Conservation (phyloP, 2,888 invertebrate species). For the Augochlorella aurata region DNA sequence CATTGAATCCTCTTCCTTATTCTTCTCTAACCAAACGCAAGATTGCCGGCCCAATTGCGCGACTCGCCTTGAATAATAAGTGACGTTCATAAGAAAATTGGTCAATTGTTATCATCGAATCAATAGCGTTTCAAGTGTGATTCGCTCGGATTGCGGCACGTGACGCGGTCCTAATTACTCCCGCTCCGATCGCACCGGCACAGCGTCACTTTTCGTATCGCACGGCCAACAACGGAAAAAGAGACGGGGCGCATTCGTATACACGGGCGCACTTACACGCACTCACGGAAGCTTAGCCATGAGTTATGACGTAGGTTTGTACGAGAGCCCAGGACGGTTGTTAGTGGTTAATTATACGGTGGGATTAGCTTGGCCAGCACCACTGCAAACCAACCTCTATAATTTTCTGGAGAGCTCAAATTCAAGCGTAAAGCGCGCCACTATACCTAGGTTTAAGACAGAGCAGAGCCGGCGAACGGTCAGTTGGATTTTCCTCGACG, state of each 20-base stretch:
- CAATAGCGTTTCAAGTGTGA: not conserved
- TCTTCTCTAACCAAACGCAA: constrained; percentile 63
- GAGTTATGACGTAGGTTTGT: constrained; percentile 73
- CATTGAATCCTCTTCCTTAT: constrained; percentile 1
- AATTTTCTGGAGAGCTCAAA: constrained; percentile 79
- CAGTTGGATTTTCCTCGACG: constrained; percentile 1
- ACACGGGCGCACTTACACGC: constrained; percentile 44
- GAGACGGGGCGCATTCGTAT: not conserved
- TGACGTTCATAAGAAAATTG: constrained; percentile 4
- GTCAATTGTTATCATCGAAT: constrained; percentile 9
- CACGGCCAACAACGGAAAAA: not conserved
- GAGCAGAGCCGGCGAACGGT: not conserved
- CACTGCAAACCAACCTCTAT: constrained; percentile 76
- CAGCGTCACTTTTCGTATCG: not conserved
- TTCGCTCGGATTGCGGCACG: not conserved
- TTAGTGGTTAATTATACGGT: constrained; percentile 80
- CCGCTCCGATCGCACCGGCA: not conserved
- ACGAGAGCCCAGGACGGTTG: constrained; percentile 71
- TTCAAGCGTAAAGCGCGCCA: constrained; percentile 69
- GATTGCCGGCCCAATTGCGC: constrained; percentile 58
- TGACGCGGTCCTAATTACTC: not conserved
- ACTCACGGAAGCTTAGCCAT: constrained; percentile 75
- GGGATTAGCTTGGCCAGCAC: constrained; percentile 77
- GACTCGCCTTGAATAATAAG: constrained; percentile 2
- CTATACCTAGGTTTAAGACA: constrained; percentile 29